Evolutionary conservation across 2,888 invertebrate genomes (phyloP).

Genomic region (Drosophila pseudotalamancana): DNA sequence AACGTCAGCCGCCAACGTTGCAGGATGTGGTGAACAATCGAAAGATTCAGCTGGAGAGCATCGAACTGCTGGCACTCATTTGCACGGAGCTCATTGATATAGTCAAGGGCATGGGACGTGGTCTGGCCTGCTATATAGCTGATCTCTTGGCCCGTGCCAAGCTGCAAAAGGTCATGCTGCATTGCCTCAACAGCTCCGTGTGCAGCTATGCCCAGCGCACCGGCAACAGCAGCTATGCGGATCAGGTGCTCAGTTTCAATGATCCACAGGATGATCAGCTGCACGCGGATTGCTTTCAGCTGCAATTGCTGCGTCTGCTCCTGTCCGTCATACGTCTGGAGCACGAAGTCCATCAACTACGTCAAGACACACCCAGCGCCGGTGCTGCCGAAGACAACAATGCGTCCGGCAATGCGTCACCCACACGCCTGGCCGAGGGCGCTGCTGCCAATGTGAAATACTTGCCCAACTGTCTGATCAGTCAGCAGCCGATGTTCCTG

Average conservation of each 20-base stretch:
- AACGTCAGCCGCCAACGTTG: constrained; percentile 86
- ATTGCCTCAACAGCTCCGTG: constrained; percentile 91
- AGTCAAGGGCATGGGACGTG: constrained; percentile 90
- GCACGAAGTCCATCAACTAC: constrained; percentile 87
- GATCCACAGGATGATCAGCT: constrained; percentile 87
- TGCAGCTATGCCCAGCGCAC: constrained; percentile 63
- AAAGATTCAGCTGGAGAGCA: constrained; percentile 90
- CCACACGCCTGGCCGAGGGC: constrained; percentile 75
- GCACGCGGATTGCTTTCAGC: constrained; percentile 89
- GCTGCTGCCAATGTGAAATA: constrained; percentile 86
- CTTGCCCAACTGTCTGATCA: constrained; percentile 87
- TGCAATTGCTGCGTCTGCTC: constrained; percentile 88
- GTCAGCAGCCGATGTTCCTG: constrained; percentile 93
- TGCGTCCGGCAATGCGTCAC: constrained; percentile 79
- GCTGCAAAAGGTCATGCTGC: constrained; percentile 92
- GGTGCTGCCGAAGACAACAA: constrained; percentile 52
- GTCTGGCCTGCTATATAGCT: constrained; percentile 90
- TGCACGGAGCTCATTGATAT: constrained; percentile 90
- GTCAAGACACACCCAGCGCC: constrained; percentile 82
- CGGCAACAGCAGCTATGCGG: constrained; percentile 86
- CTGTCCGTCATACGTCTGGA: constrained; percentile 91
- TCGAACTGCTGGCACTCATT: constrained; percentile 90
- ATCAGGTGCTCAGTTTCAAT: constrained; percentile 90
- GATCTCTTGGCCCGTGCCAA: constrained; percentile 91
- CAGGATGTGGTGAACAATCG: constrained; percentile 91